Conservation (phyloP, 1,140 invertebrate species). For the Drosophila pachea region DNA sequence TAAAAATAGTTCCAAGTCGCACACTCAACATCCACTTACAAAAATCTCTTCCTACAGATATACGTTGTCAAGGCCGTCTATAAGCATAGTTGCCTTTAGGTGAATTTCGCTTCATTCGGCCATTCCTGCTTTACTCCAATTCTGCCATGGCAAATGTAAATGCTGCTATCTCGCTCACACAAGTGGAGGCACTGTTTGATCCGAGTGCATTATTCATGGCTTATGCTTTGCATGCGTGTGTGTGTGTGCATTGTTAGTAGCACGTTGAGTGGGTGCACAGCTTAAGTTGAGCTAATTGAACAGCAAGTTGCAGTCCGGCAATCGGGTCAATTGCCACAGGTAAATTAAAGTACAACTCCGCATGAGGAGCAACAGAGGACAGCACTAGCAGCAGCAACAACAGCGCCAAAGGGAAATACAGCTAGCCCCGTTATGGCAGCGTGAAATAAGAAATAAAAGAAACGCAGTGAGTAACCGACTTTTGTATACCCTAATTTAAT, state of each 20-base stretch:
- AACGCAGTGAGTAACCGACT: not conserved
- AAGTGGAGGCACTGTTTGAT: not conserved
- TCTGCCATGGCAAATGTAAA: not conserved
- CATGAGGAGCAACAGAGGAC: not conserved
- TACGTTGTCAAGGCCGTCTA: not conserved
- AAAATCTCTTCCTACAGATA: not conserved
- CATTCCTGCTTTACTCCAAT: not conserved
- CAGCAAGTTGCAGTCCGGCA: conserved; percentile 14
- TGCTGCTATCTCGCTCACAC: not conserved
- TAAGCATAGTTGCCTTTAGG: not conserved
- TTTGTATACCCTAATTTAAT: not conserved
- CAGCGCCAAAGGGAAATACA: too few relatives aligned
- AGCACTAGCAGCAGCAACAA: not conserved
- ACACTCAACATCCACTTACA: not conserved
- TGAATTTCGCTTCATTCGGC: not conserved
- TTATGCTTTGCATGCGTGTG: not conserved
- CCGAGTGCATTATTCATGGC: not conserved
- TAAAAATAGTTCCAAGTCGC: not conserved
- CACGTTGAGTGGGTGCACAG: conserved; percentile 19
- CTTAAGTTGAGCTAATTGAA: conserved; percentile 40
- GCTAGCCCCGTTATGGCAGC: not conserved
- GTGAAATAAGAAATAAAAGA: not conserved
- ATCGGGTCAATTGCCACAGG: conserved; percentile 42
- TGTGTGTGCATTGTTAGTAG: conserved; percentile 10
- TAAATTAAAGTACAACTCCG: conserved; percentile 22